Base-by-base conservation (phyloP, 2,888 invertebrate species). In the Asteroscopus sphinx region DNA sequence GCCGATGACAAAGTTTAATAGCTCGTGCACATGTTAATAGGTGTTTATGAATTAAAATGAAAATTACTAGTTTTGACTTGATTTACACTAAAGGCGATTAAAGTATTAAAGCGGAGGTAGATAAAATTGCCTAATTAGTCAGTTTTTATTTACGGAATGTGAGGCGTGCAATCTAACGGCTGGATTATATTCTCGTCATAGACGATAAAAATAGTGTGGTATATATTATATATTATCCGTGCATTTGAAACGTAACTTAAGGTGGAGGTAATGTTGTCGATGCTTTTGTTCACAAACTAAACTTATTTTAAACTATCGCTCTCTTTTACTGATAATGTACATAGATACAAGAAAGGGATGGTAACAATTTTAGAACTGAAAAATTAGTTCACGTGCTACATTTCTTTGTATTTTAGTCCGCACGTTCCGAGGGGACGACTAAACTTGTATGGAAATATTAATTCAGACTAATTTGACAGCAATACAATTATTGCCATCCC, bases 1-100 rank as follows among this genome's bases (percentile, higher is more conserved):
- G 92, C 86, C 88, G 92, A 88, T 90, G 93, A 92, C 92, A 86
- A 87, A 87, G 83, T 91, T 89, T 93, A 92, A 93, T 90, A 89
- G 92, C 81, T 81, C 81, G 77, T 85, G 81, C 93, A 93, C 86
- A 92, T 93, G 93, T 90, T 89, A 88, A 88, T 88, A 71, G 88
- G 72, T 80, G 74, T 76, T 79, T 73, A 79, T 76, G 71, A 71
- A 62, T 69, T 70, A 74, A 70, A 78, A 79, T 56, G 56, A 67
- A 48, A 40, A 26, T 44, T 49, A 57, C 41, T 25, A 51, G 16
- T 47, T 67, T 52, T 36, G 33, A 16, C 35, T 42, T 40, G 51
- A 64, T 68, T 52, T 53, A 42, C 16, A 39, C 17, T 45, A 32
- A 16, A 39, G 9, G 15, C 12, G 13, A 33, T 42, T 44, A 35